A percentile compares a stretch with the other conserved stretches of the same genome.
Conservation (phyloP, 2,113 vertebrate species). For the Rissa tridactyla region DNA sequence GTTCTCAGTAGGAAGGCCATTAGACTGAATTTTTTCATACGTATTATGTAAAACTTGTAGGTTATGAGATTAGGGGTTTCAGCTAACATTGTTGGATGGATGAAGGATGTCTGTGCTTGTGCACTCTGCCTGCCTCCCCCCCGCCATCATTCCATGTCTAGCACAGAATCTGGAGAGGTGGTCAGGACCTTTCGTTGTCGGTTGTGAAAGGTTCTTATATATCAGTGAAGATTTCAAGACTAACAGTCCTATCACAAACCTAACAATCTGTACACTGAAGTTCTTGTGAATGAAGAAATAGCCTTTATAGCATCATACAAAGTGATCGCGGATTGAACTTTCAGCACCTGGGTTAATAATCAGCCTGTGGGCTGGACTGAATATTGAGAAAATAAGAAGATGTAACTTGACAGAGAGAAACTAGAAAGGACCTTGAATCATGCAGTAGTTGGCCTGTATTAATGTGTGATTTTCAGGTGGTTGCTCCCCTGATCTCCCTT, state of each 20-base stretch:
- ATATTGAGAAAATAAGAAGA: background rate
- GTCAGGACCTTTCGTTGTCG: background rate
- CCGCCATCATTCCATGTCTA: background rate
- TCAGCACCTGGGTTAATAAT: background rate
- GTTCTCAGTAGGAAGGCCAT: background rate
- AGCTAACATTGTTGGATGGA: background rate
- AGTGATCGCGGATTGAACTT: background rate
- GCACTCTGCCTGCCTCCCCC: rapidly evolving
- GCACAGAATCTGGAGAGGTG: background rate
- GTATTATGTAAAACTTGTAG: background rate
- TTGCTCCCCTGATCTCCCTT: background rate
- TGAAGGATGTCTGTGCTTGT: background rate
- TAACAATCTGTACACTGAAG: background rate
- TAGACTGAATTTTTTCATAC: background rate
- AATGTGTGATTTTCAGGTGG: background rate
- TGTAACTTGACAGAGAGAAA: background rate
- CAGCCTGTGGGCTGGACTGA: background rate
- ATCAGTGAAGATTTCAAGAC: background rate
- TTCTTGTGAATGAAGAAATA: background rate
- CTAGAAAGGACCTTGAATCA: background rate
- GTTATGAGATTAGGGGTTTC: background rate
- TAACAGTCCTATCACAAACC: background rate
- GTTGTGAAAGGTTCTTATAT: background rate
- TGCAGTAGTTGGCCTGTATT: background rate
- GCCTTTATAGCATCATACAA: background rate